These are phyloP conservation scores for Lucinisca nassula DNA, from an alignment of 2,888 invertebrate species.

Conservation along the genomic window DNA sequence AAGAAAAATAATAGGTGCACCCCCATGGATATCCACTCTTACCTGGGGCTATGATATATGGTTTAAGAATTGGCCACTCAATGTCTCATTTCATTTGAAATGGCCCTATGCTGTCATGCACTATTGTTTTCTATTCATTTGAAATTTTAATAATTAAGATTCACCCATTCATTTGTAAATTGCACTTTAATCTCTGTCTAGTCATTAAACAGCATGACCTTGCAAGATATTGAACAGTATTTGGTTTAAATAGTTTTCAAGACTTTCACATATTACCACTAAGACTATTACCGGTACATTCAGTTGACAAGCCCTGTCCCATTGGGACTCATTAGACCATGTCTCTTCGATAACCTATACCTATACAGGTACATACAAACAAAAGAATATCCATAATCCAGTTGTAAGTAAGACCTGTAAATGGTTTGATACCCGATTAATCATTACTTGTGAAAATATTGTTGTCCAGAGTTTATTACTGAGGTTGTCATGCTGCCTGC, in stretches of 20 bases:
- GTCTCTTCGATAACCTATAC: slow-evolving; percentile 34
- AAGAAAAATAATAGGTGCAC: too few relatives aligned
- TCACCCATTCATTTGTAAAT: too few relatives aligned
- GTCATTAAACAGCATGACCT: slow-evolving; percentile 7
- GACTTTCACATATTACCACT: neutral
- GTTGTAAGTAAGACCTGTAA: neutral
- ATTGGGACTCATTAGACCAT: slow-evolving; percentile 1
- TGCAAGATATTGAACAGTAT: neutral
- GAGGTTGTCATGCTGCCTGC: too few relatives aligned
- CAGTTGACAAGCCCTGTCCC: neutral
- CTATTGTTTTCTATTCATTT: too few relatives aligned
- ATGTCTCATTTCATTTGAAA: too few relatives aligned
- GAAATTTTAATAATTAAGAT: too few relatives aligned
- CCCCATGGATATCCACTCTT: too few relatives aligned
- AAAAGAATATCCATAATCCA: slow-evolving; percentile 6
- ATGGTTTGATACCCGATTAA: neutral
- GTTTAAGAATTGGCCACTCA: too few relatives aligned
- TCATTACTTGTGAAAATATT: too few relatives aligned
- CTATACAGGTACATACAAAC: slow-evolving; percentile 19
- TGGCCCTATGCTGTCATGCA: too few relatives aligned
- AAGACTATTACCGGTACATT: neutral
- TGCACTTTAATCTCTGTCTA: slow-evolving; percentile 5
- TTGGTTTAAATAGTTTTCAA: neutral
- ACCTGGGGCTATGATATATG: too few relatives aligned
- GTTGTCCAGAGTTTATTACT: too few relatives aligned